A percentile compares a stretch with the other conserved stretches of the same genome.
Conservation (phyloP, 2,797 vertebrate species). For the Hozukius guyotensis region DNA sequence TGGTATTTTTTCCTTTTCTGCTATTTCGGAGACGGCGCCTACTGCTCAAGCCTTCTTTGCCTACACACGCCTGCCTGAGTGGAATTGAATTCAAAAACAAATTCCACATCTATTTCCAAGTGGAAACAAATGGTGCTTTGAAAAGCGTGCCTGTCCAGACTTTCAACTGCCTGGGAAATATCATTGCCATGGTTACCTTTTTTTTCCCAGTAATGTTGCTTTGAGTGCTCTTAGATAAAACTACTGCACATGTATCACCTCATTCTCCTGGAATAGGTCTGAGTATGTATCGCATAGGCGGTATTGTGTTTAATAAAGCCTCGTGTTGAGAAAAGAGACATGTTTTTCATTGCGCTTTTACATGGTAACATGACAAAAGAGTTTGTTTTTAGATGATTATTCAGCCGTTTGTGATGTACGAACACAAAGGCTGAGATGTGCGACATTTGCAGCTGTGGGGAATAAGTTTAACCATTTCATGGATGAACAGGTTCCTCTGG, state of each 20-base stretch:
- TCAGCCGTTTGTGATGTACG: not conserved
- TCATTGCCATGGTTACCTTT: conserved; percentile 72
- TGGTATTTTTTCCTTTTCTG: conserved; percentile 26
- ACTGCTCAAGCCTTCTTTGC: conserved; percentile 37
- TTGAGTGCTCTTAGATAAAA: conserved; percentile 62
- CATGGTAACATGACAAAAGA: not conserved
- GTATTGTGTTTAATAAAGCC: conserved; percentile 65
- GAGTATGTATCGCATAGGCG: conserved; percentile 27
- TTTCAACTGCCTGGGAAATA: conserved; percentile 70
- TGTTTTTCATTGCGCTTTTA: not conserved
- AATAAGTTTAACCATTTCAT: conserved; percentile 12
- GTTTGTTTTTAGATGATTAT: not conserved
- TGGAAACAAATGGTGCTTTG: conserved; percentile 72
- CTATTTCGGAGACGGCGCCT: not conserved
- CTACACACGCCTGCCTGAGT: conserved; percentile 30
- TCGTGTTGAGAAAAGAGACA: conserved; percentile 20
- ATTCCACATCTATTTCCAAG: conserved; percentile 42
- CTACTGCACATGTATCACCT: conserved; percentile 37
- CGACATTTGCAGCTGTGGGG: not conserved
- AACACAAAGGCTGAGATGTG: not conserved
- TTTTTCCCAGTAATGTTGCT: conserved; percentile 49
- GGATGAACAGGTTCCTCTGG: conserved; percentile 54
- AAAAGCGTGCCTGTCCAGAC: conserved; percentile 69
- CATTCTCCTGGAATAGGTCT: conserved; percentile 25
- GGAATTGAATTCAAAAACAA: conserved; percentile 35